These are phyloP conservation scores for Taenaris catops DNA, from an alignment of 2,888 invertebrate genomes.

Conservation along the genomic window DNA sequence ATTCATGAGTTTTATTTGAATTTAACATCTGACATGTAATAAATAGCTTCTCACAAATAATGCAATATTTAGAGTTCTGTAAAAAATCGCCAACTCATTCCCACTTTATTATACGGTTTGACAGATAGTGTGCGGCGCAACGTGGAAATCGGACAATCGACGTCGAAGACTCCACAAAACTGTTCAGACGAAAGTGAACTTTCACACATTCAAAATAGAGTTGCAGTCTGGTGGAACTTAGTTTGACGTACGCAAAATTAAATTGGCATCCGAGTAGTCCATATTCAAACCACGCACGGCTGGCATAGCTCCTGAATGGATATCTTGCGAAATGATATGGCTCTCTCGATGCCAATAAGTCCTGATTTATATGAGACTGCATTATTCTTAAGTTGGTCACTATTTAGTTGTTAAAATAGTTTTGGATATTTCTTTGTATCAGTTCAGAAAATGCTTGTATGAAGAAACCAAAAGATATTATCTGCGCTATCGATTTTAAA, in stretches of 20 bases:
- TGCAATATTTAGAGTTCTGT: constrained; percentile 32
- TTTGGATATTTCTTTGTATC: neutral
- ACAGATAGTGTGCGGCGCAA: constrained; percentile 59
- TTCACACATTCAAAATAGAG: no score
- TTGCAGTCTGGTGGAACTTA: neutral
- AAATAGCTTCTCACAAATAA: constrained; percentile 10
- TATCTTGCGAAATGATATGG: constrained; percentile 68
- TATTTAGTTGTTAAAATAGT: constrained; percentile 1
- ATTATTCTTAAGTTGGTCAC: constrained; percentile 22
- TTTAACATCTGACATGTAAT: no score
- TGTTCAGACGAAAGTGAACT: no score
- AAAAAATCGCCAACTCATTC: constrained; percentile 50
- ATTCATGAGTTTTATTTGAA: no score
- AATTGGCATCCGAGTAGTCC: constrained; percentile 31
- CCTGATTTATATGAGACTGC: constrained; percentile 52
- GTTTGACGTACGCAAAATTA: constrained; percentile 5
- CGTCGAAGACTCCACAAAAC: no score
- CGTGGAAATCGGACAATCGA: constrained; percentile 37
- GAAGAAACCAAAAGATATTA: no score
- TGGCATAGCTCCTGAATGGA: constrained; percentile 69
- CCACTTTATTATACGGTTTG: constrained; percentile 50
- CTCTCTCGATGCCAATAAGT: constrained; percentile 68
- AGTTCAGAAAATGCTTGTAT: no score
- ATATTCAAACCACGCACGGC: constrained; percentile 59
- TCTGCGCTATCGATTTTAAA: no score